Conservation (phyloP, 2,888 invertebrate species). For the Polydrusus pterygomalis region DNA sequence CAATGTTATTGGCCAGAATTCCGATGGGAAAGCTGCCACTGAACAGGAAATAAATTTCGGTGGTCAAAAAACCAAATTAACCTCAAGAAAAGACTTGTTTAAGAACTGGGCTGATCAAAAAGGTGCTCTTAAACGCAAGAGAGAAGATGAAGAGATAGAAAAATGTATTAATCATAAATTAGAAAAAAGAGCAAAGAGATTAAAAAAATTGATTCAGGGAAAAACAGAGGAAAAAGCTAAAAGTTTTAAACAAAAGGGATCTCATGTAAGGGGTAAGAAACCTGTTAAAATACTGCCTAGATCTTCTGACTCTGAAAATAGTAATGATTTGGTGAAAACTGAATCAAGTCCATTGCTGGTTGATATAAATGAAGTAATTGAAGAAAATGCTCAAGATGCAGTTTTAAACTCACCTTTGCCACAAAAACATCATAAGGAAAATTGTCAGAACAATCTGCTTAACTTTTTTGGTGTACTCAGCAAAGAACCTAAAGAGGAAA, state of each 20-base stretch:
- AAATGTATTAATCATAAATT: constrained; percentile 76
- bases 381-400: constrained; percentile 52
- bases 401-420: constrained; percentile 9
- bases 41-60: constrained; percentile 63
- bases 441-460: constrained; percentile 44
- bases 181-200: constrained; percentile 77
- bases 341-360: neutral
- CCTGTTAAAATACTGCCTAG: constrained; percentile 33
- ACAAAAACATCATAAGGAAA: constrained; percentile 30
- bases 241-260: constrained; percentile 29
- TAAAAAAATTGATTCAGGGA: constrained; percentile 72
- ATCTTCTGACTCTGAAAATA: constrained; percentile 49
- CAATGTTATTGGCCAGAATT: constrained; percentile 78
- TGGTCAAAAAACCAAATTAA: constrained; percentile 55
- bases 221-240: constrained; percentile 35
- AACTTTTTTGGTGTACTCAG: constrained; percentile 50
- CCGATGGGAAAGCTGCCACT: constrained; percentile 76
- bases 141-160: constrained; percentile 75
- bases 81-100: constrained; percentile 74
- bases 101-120: constrained; percentile 80
- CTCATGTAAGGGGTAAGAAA: constrained; percentile 23
- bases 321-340: constrained; percentile 33
- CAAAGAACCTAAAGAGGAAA: constrained; percentile 33
- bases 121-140: constrained; percentile 76
- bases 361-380: constrained; percentile 35